Percentiles rank a stretch among this genome's conserved stretches.
phyloP scores from a whole-genome alignment of 2,888 invertebrate genomes.

The Drosophila prostipennis region DNA sequence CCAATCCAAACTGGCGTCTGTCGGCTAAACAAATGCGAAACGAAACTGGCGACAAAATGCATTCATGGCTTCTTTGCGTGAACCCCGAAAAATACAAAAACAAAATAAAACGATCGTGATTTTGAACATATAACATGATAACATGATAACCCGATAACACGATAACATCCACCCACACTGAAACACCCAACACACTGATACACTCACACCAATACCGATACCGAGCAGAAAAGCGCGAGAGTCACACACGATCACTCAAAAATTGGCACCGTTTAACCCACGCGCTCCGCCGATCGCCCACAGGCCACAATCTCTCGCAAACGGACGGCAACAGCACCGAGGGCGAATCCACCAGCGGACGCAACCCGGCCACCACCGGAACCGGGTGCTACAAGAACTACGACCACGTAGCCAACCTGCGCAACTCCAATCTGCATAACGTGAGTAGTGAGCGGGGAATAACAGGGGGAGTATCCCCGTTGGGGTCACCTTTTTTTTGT shows the following conservation, averaged over 20 bases:
- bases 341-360: conserved; percentile 85
- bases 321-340: conserved; percentile 93
- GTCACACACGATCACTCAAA: conserved; percentile 84
- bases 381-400: conserved; percentile 92
- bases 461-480: too few relatives aligned
- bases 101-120: conserved; percentile 21
- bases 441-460: conserved; percentile 62
- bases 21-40: conserved; percentile 78
- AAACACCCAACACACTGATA: conserved; percentile 20
- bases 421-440: conserved; percentile 82
- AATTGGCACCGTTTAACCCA: conserved; percentile 85
- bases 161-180: conserved; percentile 36
- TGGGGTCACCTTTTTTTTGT: too few relatives aligned
- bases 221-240: conserved; percentile 84
- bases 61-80: conserved; percentile 80
- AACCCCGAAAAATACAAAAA: conserved; percentile 36
- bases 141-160: conserved; percentile 25
- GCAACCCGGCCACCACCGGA: conserved; percentile 89
- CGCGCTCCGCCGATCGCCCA: conserved; percentile 85
- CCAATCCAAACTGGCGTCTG: conserved; percentile 29
- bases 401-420: conserved; percentile 87
- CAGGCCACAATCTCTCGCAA: conserved; percentile 96
- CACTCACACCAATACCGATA: conserved; percentile 35
- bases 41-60: conserved; percentile 70
- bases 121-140: conserved; percentile 38